These are phyloP conservation scores for Drosophila rufa DNA, from an alignment of 1,140 invertebrate species.

Conservation along the genomic window DNA sequence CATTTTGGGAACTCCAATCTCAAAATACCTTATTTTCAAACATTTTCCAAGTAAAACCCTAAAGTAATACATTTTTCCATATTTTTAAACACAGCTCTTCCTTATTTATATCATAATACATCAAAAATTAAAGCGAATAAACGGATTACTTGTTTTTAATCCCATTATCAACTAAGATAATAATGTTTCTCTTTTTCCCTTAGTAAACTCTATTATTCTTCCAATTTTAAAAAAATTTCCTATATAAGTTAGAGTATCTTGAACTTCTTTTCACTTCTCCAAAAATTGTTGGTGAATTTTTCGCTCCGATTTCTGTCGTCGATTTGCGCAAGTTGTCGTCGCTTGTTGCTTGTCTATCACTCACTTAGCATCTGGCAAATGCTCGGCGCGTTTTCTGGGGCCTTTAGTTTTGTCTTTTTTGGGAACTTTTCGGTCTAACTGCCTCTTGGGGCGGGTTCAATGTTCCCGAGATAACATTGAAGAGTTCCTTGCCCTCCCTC, in stretches of 20 bases:
- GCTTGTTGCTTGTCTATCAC: conserved; percentile 63
- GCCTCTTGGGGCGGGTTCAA: conserved; percentile 55
- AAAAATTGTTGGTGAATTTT: conserved; percentile 9
- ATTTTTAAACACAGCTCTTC: too few relatives aligned
- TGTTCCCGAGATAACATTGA: conserved; percentile 24
- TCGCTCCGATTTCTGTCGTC: conserved; percentile 51
- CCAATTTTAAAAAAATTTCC: neutral
- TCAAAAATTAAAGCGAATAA: too few relatives aligned
- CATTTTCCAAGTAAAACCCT: too few relatives aligned
- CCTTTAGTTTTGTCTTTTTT: conserved; percentile 24
- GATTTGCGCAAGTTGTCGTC: conserved; percentile 63
- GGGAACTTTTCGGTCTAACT: conserved; percentile 18
- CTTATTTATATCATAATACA: too few relatives aligned
- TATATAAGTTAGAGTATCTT: conserved; percentile 1
- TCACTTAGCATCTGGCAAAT: conserved; percentile 62
- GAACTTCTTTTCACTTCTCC: neutral
- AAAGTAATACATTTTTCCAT: too few relatives aligned
- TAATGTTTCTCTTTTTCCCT: neutral
- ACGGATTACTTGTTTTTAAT: too few relatives aligned
- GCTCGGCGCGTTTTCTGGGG: conserved; percentile 45
- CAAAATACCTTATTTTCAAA: too few relatives aligned
- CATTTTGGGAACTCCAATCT: too few relatives aligned
- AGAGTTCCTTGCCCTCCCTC: conserved; percentile 31
- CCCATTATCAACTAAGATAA: too few relatives aligned
- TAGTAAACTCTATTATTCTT: neutral